Evolutionary conservation across 2,113 vertebrate genomes (phyloP).

Genomic region (Pygoscelis adeliae): DNA sequence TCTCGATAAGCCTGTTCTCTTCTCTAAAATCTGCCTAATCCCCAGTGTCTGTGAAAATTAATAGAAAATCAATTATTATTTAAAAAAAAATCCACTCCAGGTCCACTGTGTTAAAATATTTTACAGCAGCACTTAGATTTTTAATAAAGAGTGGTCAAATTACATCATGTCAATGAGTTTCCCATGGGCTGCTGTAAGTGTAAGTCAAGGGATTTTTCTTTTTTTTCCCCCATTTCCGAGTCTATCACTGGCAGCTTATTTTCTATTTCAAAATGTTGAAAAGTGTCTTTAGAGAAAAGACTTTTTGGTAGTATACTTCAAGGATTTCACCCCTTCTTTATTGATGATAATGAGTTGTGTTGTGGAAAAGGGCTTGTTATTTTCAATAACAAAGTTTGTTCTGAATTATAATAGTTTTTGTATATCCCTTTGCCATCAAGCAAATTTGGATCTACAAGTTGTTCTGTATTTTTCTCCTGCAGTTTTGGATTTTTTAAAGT

Average conservation of each 20-base stretch:
- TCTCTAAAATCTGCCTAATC: neutral
- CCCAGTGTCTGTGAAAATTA: neutral
- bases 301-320: neutral
- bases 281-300: neutral
- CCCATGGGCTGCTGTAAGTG: neutral
- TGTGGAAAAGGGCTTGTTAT: neutral
- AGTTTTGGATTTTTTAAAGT: neutral
- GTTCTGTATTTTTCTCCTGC: neutral
- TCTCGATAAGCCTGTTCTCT: neutral
- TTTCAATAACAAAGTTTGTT: neutral
- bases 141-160: neutral
- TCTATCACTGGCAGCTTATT: neutral
- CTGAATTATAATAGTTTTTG: neutral
- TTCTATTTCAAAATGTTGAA: neutral
- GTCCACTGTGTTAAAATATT: neutral
- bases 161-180: neutral
- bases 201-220: neutral
- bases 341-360: neutral
- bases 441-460: neutral
- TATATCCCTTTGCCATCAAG: neutral
- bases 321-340: neutral
- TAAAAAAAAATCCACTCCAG: neutral
- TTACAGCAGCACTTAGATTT: neutral
- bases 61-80: neutral
- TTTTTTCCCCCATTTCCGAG: neutral